phyloP scores from a whole-genome alignment of 2,888 invertebrate species.

The Sphaeridia pumilis region DNA sequence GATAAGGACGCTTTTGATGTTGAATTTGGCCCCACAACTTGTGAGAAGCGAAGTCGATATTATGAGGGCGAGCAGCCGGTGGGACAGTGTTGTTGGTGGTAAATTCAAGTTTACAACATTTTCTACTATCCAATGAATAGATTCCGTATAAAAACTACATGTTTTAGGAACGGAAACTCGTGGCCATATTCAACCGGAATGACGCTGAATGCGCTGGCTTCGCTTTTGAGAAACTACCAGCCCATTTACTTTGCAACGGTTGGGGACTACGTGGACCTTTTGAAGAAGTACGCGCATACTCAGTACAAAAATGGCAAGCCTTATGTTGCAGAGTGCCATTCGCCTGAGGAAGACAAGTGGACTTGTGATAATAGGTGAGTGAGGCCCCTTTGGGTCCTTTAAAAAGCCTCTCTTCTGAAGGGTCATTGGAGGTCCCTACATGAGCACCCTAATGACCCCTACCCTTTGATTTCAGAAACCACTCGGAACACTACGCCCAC shows the following conservation, averaged over 20 bases:
- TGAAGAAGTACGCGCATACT: slow-evolving; percentile 29
- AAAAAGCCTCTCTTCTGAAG: no score
- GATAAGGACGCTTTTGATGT: slow-evolving; percentile 28
- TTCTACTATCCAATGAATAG: no score
- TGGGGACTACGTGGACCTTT: slow-evolving; percentile 20
- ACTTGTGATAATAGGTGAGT: slow-evolving; percentile 30
- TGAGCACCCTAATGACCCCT: no score
- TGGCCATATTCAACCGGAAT: slow-evolving; percentile 33
- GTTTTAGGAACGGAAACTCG: slow-evolving; percentile 35
- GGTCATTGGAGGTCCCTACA: no score
- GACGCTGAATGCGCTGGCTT: slow-evolving; percentile 24
- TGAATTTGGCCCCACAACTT: slow-evolving; percentile 28
- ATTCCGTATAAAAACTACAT: no score
- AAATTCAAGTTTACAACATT: slow-evolving; percentile 13
- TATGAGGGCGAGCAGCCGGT: slow-evolving; percentile 32
- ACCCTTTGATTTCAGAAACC: no score
- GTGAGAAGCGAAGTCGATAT: slow-evolving; percentile 28
- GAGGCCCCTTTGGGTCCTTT: background rate
- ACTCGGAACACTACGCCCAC: slow-evolving; percentile 34
- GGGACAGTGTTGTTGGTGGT: slow-evolving; percentile 34
- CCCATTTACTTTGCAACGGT: slow-evolving; percentile 16
- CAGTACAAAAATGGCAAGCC: slow-evolving; percentile 32
- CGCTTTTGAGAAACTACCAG: slow-evolving; percentile 25
- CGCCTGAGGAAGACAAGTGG: slow-evolving; percentile 25
- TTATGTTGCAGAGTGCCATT: slow-evolving; percentile 34